Percentiles rank a stretch among this genome's conserved stretches.
These are phyloP conservation scores for Heliconius hermathena DNA, from an alignment of 1,140 invertebrate genomes.

Conservation along the genomic window DNA sequence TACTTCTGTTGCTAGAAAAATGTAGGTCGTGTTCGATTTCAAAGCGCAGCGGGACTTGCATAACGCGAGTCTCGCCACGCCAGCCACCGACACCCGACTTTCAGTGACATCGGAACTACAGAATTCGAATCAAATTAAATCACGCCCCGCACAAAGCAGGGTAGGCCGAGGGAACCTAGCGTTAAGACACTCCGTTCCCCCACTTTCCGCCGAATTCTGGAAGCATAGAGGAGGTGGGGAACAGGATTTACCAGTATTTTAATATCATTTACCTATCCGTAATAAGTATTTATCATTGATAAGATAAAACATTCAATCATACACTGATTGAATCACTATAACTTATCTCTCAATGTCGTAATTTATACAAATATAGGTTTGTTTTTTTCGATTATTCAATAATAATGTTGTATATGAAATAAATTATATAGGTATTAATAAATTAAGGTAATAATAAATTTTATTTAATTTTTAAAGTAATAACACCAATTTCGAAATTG, in stretches of 20 bases:
- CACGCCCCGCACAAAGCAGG: too few species aligned
- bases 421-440: too few species aligned
- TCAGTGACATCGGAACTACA: slow-evolving; percentile 28
- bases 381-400: too few species aligned
- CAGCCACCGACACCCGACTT: slow-evolving; percentile 30
- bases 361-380: not conserved
- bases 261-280: slow-evolving; percentile 12
- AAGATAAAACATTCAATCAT: slow-evolving; percentile 38
- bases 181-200: too few species aligned
- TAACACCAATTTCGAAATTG: too few species aligned
- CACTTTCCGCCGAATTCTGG: too few species aligned
- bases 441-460: too few species aligned
- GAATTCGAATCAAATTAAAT: not conserved
- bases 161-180: too few species aligned
- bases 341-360: slow-evolving; percentile 31
- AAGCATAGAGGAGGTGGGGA: too few species aligned
- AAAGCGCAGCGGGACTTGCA: slow-evolving; percentile 63
- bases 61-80: slow-evolving; percentile 43
- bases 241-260: slow-evolving; percentile 13
- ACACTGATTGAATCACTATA: slow-evolving; percentile 28
- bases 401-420: too few species aligned
- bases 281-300: slow-evolving; percentile 33
- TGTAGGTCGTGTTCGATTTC: slow-evolving; percentile 69
- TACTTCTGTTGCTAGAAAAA: slow-evolving; percentile 67
- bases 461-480: too few species aligned